Evolutionary conservation across 1,140 invertebrate species (phyloP).

Genomic region (Scaptomyza pallida): DNA sequence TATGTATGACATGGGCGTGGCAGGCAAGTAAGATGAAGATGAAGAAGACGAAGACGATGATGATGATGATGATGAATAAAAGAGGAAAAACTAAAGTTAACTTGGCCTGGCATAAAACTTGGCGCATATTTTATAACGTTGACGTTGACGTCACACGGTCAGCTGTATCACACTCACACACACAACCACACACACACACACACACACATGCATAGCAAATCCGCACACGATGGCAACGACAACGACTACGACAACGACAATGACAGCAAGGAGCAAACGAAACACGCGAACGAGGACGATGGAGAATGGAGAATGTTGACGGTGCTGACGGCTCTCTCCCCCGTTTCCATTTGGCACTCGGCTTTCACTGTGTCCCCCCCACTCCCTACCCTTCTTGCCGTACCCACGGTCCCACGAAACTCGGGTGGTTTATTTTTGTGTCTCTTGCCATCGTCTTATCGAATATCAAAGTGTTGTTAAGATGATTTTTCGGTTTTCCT

Average conservation of each 20-base stretch:
- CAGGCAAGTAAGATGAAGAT: conserved; percentile 35
- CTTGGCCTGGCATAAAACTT: conserved; percentile 52
- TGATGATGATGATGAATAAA: conserved; percentile 1
- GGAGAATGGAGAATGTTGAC: conserved; percentile 9
- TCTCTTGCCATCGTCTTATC: conserved; percentile 55
- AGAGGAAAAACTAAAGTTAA: conserved; percentile 42
- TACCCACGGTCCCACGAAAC: neutral
- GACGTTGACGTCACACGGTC: conserved; percentile 60
- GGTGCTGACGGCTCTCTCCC: conserved; percentile 22
- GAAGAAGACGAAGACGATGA: conserved; percentile 11
- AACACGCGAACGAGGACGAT: neutral
- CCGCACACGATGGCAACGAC: conserved; percentile 20
- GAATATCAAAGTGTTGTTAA: conserved; percentile 78
- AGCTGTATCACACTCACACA: conserved; percentile 34
- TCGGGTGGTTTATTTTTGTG: neutral
- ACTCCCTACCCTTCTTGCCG: neutral
- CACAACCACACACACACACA: conserved; percentile 14
- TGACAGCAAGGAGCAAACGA: neutral
- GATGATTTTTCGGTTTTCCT: conserved; percentile 62
- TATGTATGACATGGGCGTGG: conserved; percentile 59
- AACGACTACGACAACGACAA: conserved; percentile 30
- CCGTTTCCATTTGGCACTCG: conserved; percentile 33
- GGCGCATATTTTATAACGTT: conserved; percentile 75
- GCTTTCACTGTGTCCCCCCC: neutral
- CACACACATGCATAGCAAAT: neutral